These are phyloP conservation scores for Ahaetulla prasina DNA, from an alignment of 2,113 vertebrate genomes.

Conservation along the genomic window DNA sequence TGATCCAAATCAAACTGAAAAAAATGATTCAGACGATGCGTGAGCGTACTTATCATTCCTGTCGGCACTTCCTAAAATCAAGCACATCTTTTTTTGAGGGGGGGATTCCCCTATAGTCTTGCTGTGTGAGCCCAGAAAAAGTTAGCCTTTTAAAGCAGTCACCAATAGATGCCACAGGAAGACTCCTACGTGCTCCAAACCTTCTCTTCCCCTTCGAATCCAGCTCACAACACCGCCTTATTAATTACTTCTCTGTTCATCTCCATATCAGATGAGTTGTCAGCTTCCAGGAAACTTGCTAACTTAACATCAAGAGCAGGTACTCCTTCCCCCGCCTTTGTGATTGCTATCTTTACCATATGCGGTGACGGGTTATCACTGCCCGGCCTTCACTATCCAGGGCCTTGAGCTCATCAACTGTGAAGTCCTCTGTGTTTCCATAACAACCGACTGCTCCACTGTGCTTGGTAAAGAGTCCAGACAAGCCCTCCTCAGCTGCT, in stretches of 20 bases:
- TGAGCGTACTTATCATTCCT: background rate
- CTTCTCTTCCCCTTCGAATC: background rate
- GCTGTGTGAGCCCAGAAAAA: background rate
- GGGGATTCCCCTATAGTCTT: background rate
- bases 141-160: background rate
- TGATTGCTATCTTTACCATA: background rate
- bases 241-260: background rate
- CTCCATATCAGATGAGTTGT: background rate
- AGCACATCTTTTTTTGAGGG: background rate
- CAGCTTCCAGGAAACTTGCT: background rate
- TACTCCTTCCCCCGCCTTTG: background rate
- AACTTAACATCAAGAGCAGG: background rate
- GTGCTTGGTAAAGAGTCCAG: constrained; percentile 72
- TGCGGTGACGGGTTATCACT: constrained; percentile 79
- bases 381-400: constrained; percentile 84
- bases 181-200: background rate
- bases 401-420: constrained; percentile 75
- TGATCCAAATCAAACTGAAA: background rate
- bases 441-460: constrained; percentile 74
- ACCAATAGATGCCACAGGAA: background rate
- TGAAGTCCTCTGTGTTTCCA: constrained; percentile 74
- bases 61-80: background rate
- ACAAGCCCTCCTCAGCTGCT: constrained; percentile 85
- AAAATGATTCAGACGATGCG: background rate
- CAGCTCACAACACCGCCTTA: background rate